phyloP scores from a whole-genome alignment of 2,797 vertebrate species.

The Setipinna tenuifilis region DNA sequence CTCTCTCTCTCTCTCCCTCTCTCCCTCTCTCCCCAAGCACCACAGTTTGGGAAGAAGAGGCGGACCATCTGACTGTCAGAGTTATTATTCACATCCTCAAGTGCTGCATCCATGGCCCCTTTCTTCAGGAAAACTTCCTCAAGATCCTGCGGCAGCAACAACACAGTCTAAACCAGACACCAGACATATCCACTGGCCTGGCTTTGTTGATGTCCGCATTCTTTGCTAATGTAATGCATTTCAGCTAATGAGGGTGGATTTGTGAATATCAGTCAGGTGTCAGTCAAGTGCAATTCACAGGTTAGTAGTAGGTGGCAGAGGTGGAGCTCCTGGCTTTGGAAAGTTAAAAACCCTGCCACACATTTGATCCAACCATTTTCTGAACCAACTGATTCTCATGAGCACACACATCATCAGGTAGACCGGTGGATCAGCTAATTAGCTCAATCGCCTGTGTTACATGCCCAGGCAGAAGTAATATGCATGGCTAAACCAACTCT shows the following conservation, averaged over 20 bases:
- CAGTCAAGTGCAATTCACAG: background rate
- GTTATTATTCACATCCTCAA: background rate
- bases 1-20: conserved; percentile 1
- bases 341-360: too few relatives aligned
- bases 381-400: too few relatives aligned
- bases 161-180: background rate
- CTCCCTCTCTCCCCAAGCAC: too few relatives aligned
- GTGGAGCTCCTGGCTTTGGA: too few relatives aligned
- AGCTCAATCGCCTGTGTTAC: too few relatives aligned
- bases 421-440: too few relatives aligned
- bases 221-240: background rate
- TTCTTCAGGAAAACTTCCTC: background rate
- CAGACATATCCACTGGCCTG: background rate
- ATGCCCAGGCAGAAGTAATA: too few relatives aligned
- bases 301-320: background rate
- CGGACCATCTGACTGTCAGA: background rate
- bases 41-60: background rate
- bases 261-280: background rate
- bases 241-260: background rate
- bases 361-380: too few relatives aligned
- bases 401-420: too few relatives aligned
- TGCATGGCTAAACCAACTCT: too few relatives aligned
- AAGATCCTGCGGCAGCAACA: background rate
- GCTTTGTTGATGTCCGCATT: background rate
- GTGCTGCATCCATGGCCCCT: background rate